A percentile compares a stretch with the other conserved stretches of the same genome.
Evolutionary conservation across 1,140 invertebrate genomes (phyloP).

Genomic region (Drosophila guanche): DNA sequence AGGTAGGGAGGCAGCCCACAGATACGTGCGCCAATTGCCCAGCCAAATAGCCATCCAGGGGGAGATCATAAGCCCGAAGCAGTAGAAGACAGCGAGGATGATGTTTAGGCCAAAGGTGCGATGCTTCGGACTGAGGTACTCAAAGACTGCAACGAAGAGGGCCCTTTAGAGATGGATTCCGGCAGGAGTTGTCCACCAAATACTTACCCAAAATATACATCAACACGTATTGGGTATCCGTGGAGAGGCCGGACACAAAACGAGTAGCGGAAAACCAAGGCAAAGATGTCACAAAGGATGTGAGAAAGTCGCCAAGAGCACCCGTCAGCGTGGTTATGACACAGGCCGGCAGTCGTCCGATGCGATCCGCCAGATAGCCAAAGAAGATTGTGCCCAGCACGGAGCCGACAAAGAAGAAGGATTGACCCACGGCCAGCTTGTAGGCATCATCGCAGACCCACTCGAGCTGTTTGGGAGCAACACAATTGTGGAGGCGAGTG

Average conservation of each 20-base stretch:
- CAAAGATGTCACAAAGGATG: constrained; percentile 84
- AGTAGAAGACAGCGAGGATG: constrained; percentile 86
- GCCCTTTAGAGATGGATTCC: too few species aligned
- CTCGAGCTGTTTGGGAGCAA: constrained; percentile 83
- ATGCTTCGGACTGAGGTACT: constrained; percentile 85
- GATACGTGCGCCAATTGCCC: constrained; percentile 85
- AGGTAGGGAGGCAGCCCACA: constrained; percentile 84
- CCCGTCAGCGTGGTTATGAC: constrained; percentile 85
- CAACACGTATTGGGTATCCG: constrained; percentile 86
- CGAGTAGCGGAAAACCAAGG: constrained; percentile 84
- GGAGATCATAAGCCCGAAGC: constrained; percentile 84
- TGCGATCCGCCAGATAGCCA: constrained; percentile 85
- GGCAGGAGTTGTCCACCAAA: too few species aligned
- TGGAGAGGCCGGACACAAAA: constrained; percentile 85
- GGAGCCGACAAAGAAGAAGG: constrained; percentile 86
- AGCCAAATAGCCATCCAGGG: constrained; percentile 86
- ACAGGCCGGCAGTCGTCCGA: constrained; percentile 85
- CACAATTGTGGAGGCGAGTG: constrained; percentile 31
- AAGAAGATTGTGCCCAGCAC: constrained; percentile 85
- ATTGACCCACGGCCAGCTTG: constrained; percentile 85
- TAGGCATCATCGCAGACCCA: constrained; percentile 86
- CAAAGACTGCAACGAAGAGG: constrained; percentile 84
- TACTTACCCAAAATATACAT: constrained; percentile 86
- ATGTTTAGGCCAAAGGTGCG: constrained; percentile 86
- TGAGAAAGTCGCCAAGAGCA: constrained; percentile 85